Conservation (phyloP, 1,140 invertebrate genomes). For the Procambarus virginalis region DNA sequence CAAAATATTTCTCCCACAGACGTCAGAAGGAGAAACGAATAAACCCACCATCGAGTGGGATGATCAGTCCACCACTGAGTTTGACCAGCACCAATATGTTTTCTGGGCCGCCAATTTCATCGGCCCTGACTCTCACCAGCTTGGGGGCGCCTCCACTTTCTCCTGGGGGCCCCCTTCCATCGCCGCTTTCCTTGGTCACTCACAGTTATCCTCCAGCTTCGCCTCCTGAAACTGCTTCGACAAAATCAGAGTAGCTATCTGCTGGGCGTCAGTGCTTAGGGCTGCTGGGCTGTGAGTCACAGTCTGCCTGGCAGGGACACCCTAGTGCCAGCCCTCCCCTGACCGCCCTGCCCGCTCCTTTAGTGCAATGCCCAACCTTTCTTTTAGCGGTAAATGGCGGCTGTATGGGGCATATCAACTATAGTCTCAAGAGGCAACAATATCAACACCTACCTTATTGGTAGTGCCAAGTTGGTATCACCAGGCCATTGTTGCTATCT, state of each 20-base stretch:
- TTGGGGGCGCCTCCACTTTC: conserved; percentile 68
- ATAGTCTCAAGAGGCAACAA: neutral
- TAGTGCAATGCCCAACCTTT: conserved; percentile 36
- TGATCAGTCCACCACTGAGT: conserved; percentile 68
- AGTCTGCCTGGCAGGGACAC: conserved; percentile 11
- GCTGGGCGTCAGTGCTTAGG: conserved; percentile 25
- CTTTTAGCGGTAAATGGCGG: conserved; percentile 22
- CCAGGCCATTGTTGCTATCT: conserved; percentile 15
- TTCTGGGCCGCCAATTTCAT: conserved; percentile 65
- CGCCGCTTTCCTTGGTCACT: conserved; percentile 65
- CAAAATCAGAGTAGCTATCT: conserved; percentile 65
- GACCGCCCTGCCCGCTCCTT: conserved; percentile 20
- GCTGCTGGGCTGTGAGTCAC: conserved; percentile 1
- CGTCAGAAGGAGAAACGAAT: conserved; percentile 72
- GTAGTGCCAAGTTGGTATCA: conserved; percentile 6
- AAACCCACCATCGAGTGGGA: conserved; percentile 69
- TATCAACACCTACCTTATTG: neutral
- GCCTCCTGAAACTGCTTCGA: conserved; percentile 63
- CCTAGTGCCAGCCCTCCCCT: conserved; percentile 15
- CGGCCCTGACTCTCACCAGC: conserved; percentile 66
- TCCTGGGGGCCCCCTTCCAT: conserved; percentile 63
- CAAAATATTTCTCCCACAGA: conserved; percentile 55
- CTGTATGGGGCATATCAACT: conserved; percentile 17
- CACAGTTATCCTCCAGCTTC: conserved; percentile 64
- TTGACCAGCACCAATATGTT: conserved; percentile 60